Base-by-base conservation (phyloP, 1,140 invertebrate species). In the Pogonomyrmex barbatus region DNA sequence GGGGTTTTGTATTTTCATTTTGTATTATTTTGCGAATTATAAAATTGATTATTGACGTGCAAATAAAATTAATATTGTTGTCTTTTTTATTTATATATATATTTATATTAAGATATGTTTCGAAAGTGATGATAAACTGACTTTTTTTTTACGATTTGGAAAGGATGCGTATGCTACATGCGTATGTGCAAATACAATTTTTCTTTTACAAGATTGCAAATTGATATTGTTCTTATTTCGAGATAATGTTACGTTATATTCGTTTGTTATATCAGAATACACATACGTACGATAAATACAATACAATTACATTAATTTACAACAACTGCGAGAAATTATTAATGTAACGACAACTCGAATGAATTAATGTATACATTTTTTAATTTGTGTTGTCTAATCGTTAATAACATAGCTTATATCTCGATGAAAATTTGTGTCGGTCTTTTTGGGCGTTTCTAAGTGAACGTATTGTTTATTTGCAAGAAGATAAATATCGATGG, bases 1-100 rank as follows among this genome's bases (percentile, higher is more conserved):
- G 45, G 30, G 10, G n/a, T 65, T 47, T 50, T 77, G 24, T 77
- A 56, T 45, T 50, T 78, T 47, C 50, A 47, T 36, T 63, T 65
- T 47, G 30, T 30, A 63, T 52, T 2, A 60, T 62, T 76, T 45
- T 47, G 50, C 39, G 42, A 14, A 42, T 9, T n/a, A 77, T 77
- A 77, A 77, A 42, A 63, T 68, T 30, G 42, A 77, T 77, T 42
- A 45, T 12, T 62, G 24, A 77, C 63, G 14, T 14, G 39, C 33
- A 14, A 62, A 36, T 36, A 6, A 73, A 36, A 77, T 0, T 63
- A 77, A 45, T 24, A 24, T 77, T 10, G 39, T 45, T 12, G 33
- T 47, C 9, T n/a, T n/a, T 47, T 63, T 30, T 45, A n/a, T 60
- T 76, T 60, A 42, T 58, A 14, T 77, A n/a, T 62, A 33, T 76